Evolutionary conservation across 2,797 vertebrate species (phyloP).

Genomic region (Enteromius unitaeniatus): DNA sequence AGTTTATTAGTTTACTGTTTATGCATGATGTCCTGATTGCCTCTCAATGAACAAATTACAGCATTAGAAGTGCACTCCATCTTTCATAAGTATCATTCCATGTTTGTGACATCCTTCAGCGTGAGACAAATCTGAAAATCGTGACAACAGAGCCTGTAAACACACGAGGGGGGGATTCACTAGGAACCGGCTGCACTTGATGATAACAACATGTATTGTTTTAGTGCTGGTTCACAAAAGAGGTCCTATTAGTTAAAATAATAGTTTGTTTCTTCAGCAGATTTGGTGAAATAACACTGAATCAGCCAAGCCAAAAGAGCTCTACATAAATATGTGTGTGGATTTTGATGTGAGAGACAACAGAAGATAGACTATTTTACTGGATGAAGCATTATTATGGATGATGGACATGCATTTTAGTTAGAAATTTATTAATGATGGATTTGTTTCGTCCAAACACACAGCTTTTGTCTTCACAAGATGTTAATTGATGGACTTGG

Average conservation of each 20-base stretch:
- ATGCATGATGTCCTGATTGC: not conserved
- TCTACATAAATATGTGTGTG: too few species aligned
- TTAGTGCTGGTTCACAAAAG: not conserved
- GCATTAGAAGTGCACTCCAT: constrained; percentile 7
- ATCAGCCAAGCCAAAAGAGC: too few species aligned
- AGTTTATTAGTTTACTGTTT: not conserved
- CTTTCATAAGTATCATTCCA: not conserved
- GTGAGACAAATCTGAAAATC: constrained; percentile 13
- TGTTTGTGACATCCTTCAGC: constrained; percentile 6
- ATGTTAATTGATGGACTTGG: not conserved
- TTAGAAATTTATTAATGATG: not conserved
- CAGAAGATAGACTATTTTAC: too few species aligned
- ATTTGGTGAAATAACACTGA: not conserved
- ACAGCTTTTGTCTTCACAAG: too few species aligned
- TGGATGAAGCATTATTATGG: too few species aligned
- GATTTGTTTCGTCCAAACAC: not conserved
- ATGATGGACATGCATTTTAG: too few species aligned
- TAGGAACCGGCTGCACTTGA: not conserved
- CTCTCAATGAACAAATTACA: not conserved
- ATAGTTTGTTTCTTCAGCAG: too few species aligned
- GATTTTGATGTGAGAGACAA: too few species aligned
- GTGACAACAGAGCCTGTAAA: not conserved
- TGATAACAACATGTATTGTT: not conserved
- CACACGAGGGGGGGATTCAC: not conserved
- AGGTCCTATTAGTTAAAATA: not conserved